phyloP scores from a whole-genome alignment of 2,797 vertebrate species.

The Thripadectes ignobilis region DNA sequence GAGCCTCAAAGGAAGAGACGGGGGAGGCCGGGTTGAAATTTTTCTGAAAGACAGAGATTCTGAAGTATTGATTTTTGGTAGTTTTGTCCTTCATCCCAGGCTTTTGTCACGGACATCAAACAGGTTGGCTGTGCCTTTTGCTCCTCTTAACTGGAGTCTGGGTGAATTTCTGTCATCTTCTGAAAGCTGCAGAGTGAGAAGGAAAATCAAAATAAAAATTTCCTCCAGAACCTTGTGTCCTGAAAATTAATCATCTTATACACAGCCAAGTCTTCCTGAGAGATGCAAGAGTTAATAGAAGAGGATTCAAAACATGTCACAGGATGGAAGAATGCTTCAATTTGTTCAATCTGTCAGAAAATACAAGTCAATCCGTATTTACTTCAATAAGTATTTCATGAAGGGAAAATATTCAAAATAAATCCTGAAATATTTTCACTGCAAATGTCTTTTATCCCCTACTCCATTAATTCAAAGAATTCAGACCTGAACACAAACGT shows the following conservation, averaged over 20 bases:
- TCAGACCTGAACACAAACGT: not conserved
- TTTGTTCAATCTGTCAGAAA: not conserved
- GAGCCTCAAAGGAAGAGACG: not conserved
- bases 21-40: not conserved
- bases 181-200: not conserved
- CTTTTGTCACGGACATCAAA: not conserved
- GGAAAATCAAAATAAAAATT: not conserved
- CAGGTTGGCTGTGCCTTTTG: not conserved
- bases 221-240: not conserved
- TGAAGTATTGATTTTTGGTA: not conserved
- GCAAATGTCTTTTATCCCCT: not conserved
- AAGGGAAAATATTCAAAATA: not conserved
- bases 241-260: not conserved
- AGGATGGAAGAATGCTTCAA: not conserved
- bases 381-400: not conserved
- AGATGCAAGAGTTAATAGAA: not conserved
- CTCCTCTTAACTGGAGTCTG: not conserved
- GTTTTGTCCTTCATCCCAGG: not conserved
- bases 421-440: not conserved
- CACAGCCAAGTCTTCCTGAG: rapidly evolving
- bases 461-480: not conserved
- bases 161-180: not conserved
- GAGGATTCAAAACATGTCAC: not conserved
- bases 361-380: not conserved
- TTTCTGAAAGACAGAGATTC: not conserved